Evolutionary conservation across 23 tunicate genomes (phyloP), one percentile per base, ranked within the genome.

Genomic region (Styela clava): DNA sequence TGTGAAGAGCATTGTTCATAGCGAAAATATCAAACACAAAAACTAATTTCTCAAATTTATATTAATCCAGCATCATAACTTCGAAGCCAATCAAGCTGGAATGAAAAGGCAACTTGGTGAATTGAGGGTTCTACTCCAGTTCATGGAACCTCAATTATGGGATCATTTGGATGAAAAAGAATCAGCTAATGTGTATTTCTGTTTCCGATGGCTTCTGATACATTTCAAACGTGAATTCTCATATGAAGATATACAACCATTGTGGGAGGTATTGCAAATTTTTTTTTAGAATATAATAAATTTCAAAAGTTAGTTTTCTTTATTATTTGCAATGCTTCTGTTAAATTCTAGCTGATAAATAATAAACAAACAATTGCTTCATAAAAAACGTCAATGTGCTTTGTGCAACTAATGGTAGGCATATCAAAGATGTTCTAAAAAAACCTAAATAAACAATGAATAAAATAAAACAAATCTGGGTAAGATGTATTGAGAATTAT

Each of bases 251-350:
- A 81, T 93, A 7, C 89, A 87, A 69, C 82, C 85, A 2, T 35
- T 93, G 37, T 93, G 98, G 98, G 98, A 93, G 89, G 98, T 93
- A 16, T 24, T 16, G n/a, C 9, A n/a, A n/a, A n/a, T n/a, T n/a
- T n/a, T n/a, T n/a, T n/a, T n/a, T 73, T 52, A 21, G 18, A 18
- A 69, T 24, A 16, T 69, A 69, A 23, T 19, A 19, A 18, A 69
- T 69, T 16, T 69, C 24, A 19, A n/a, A n/a, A 21, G 74, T n/a
- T n/a, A n/a, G n/a, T n/a, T n/a, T n/a, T n/a, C n/a, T n/a, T n/a
- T n/a, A n/a, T n/a, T n/a, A n/a, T n/a, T n/a, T n/a, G n/a, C n/a
- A n/a, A n/a, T n/a, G n/a, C n/a, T n/a, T n/a, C n/a, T n/a, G n/a
- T n/a, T n/a, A n/a, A n/a, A n/a, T n/a, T n/a, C n/a, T n/a, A n/a